A percentile compares a stretch with the other conserved stretches of the same genome.
Evolutionary conservation across 2,888 invertebrate genomes (phyloP).

Genomic region (Laspeyria flexula): DNA sequence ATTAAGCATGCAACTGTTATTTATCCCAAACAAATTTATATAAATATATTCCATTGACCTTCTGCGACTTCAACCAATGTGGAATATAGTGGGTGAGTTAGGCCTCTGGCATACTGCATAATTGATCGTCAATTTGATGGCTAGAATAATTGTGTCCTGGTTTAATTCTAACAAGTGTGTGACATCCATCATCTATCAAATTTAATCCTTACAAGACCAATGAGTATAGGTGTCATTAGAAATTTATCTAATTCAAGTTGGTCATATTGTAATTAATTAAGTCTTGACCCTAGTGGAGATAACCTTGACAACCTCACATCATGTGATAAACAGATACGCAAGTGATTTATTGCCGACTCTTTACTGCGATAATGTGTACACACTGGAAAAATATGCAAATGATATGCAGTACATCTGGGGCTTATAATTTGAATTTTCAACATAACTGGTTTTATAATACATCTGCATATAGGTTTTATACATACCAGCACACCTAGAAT

Average conservation of each 20-base stretch:
- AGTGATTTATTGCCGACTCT: constrained; percentile 6
- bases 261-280: constrained; percentile 21
- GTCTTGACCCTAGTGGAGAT: constrained; percentile 21
- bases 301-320: constrained; percentile 13
- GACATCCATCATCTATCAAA: not conserved
- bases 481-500: not conserved
- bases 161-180: no score
- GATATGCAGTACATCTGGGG: not conserved
- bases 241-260: constrained; percentile 14
- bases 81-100: no score
- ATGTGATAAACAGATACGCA: constrained; percentile 11
- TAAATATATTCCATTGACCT: no score
- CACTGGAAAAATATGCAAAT: constrained; percentile 5
- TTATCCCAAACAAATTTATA: no score
- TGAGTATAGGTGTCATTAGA: constrained; percentile 12
- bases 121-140: no score
- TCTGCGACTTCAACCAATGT: no score
- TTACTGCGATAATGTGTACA: constrained; percentile 2
- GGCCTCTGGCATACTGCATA: no score
- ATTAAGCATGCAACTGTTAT: no score
- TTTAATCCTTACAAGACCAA: not conserved
- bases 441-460: not conserved
- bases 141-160: no score
- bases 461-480: not conserved
- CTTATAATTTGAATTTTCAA: not conserved